These are phyloP conservation scores for Myripristis jacobus DNA, from an alignment of 2,797 vertebrate species.

Conservation along the genomic window DNA sequence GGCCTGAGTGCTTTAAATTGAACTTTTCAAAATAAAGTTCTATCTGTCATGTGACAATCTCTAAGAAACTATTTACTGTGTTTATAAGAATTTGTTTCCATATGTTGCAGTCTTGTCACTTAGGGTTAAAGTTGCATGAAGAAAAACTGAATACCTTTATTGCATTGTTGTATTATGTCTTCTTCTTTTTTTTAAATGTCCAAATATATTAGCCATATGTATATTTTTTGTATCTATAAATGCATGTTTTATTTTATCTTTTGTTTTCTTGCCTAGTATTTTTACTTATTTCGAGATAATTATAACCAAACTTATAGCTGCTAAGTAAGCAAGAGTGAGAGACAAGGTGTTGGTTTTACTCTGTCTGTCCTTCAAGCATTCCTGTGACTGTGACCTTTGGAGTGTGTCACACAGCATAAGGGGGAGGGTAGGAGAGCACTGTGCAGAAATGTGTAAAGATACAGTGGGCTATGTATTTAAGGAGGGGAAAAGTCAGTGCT, in stretches of 20 bases:
- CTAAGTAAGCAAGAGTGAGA: slow-evolving; percentile 60
- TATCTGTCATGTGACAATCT: not conserved
- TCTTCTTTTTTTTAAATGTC: not conserved
- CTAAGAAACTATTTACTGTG: not conserved
- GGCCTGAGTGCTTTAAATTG: not conserved
- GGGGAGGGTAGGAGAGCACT: slow-evolving; percentile 75
- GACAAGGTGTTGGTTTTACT: slow-evolving; percentile 78
- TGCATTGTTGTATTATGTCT: not conserved
- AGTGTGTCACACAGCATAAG: slow-evolving; percentile 80
- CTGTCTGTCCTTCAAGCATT: slow-evolving; percentile 86
- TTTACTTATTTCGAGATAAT: slow-evolving; percentile 69
- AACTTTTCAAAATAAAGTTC: not conserved
- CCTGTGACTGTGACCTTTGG: slow-evolving; percentile 88
- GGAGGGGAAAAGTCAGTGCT: slow-evolving; percentile 35
- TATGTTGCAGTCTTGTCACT: slow-evolving; percentile 3
- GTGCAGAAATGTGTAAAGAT: slow-evolving; percentile 72
- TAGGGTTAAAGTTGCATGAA: slow-evolving; percentile 27
- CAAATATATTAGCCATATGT: not conserved
- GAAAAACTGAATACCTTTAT: not conserved
- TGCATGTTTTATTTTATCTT: not conserved
- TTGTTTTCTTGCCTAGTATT: slow-evolving; percentile 7
- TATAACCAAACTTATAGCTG: slow-evolving; percentile 67
- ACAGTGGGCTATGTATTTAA: slow-evolving; percentile 56
- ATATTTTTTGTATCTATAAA: not conserved
- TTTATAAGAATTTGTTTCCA: slow-evolving; percentile 2